Base-by-base conservation (phyloP, 2,888 invertebrate species). In the Diploptera punctata region DNA sequence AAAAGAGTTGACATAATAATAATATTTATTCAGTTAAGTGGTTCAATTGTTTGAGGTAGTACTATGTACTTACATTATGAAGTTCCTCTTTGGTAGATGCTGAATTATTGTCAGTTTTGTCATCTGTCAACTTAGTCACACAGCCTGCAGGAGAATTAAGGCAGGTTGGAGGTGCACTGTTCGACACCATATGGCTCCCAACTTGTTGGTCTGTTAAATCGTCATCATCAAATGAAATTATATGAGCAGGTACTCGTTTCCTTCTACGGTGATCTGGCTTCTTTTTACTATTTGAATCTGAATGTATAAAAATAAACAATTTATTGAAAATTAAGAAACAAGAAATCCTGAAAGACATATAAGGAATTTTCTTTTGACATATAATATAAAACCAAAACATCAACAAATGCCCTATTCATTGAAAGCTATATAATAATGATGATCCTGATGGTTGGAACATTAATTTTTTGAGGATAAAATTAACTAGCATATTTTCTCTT, bases 161-260 rank as follows among this genome's bases (percentile, higher is more conserved):
- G 76, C 89, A 89, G 18, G 89, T 89, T 0, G 89, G 84, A 3
- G 89, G 89, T 29, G 89, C 89, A 80, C 90, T 89, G 49, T 84
- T 84, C 79, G 87, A 88, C 31, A 77, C 76, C 44, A 77, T 47
- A 16, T 60, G 60, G 19, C 47, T 70, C 19, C 38, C 31, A n/a
- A 7, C 0, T 3, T 61, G 61, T 65, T 62, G 71, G 38, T 70
- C 61, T 4, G 43, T 69, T 24, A 62, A 67, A 38, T 86, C 86
- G 71, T 89, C 88, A 71, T 90, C 89, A 79, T 91, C 91, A 81
- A 91, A 91, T 47, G 90, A 90, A 73, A 91, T 90, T 77, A 91
- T 86, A 78, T 90, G 88, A n/a, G 88, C 85, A 21, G 87, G 86
- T 62, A 89, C 87, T 81, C 88, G 88, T 79, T 85, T 88, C 77